Evolutionary conservation across 1,140 invertebrate genomes (phyloP).

Genomic region (Araneus ventricosus): DNA sequence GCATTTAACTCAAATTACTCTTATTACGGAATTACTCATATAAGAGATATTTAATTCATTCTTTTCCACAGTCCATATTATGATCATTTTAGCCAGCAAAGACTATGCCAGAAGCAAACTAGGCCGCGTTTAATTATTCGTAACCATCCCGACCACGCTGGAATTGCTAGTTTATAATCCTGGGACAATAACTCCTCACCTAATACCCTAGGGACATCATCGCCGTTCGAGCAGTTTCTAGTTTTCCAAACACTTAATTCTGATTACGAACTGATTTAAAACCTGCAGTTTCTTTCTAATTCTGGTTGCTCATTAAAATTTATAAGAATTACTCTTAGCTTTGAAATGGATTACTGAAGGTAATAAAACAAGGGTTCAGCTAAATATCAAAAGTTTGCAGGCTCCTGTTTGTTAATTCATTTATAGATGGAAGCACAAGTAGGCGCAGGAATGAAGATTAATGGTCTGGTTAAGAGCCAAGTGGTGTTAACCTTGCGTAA

Average conservation of each 20-base stretch:
- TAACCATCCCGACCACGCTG: not conserved
- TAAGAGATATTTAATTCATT: not conserved
- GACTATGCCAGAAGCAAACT: not conserved
- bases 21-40: not conserved
- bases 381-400: no score
- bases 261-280: not conserved
- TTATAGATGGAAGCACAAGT: no score
- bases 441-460: no score
- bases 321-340: not conserved
- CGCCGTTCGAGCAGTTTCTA: not conserved
- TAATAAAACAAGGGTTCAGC: not conserved
- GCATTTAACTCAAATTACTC: not conserved
- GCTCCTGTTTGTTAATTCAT: no score
- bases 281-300: not conserved
- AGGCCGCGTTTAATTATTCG: not conserved
- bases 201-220: not conserved
- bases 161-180: not conserved
- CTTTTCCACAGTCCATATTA: not conserved
- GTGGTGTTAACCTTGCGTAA: no score
- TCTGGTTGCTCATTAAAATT: not conserved
- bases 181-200: not conserved
- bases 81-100: not conserved
- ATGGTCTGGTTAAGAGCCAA: no score
- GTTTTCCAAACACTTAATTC: not conserved
- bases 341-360: not conserved